These are phyloP conservation scores for Folsomia candida DNA, from an alignment of 2,888 invertebrate species.

Conservation along the genomic window DNA sequence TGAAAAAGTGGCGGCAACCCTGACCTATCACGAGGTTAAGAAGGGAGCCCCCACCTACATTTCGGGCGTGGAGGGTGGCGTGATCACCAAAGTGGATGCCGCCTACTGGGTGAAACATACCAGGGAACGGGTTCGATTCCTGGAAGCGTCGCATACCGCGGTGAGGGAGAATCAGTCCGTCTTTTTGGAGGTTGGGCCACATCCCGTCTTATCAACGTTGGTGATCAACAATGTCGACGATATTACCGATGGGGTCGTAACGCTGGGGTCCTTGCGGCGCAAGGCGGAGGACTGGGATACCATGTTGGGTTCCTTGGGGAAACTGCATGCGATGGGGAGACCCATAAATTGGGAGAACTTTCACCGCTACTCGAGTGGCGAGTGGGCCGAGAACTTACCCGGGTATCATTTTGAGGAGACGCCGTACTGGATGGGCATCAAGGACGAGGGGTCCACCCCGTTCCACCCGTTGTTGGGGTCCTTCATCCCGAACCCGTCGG, in stretches of 20 bases:
- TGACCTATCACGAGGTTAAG: not conserved
- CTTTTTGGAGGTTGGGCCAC: constrained; percentile 44
- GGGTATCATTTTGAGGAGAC: constrained; percentile 34
- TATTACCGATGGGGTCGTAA: not conserved
- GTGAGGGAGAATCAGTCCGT: constrained; percentile 12
- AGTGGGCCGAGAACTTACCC: constrained; percentile 7
- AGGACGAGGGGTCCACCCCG: not conserved
- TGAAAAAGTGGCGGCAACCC: constrained; percentile 4
- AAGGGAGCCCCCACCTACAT: constrained; percentile 12
- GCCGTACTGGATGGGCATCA: constrained; percentile 18
- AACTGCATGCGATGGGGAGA: constrained; percentile 18
- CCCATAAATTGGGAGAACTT: constrained; percentile 29
- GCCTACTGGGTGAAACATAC: constrained; percentile 32
- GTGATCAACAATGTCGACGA: constrained; percentile 14
- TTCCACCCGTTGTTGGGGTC: constrained; percentile 33
- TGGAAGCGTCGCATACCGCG: constrained; percentile 15
- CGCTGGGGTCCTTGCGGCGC: constrained; percentile 26
- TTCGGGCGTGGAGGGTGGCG: constrained; percentile 15
- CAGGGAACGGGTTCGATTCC: constrained; percentile 26
- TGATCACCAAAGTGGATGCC: not conserved
- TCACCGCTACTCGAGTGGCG: constrained; percentile 9
- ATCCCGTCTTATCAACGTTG: constrained; percentile 31
- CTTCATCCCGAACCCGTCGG: constrained; percentile 1
- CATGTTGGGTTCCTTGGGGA: constrained; percentile 20
- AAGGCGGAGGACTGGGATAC: constrained; percentile 21